Percentiles rank a stretch among this genome's conserved stretches.
phyloP scores from a whole-genome alignment of 2,797 vertebrate species.

The Tenualosa thibaudeaui region DNA sequence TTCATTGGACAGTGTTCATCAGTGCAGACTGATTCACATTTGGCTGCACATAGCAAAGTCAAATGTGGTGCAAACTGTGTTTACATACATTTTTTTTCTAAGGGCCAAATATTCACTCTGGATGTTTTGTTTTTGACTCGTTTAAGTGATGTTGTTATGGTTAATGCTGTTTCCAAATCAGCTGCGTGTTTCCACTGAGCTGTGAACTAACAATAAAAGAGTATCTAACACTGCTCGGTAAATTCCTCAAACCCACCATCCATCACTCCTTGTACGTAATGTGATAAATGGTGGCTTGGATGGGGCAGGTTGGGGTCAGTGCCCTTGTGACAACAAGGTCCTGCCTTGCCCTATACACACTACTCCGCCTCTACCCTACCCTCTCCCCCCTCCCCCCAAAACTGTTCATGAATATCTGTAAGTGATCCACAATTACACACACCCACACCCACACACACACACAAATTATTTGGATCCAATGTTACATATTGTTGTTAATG shows the following conservation, averaged over 20 bases:
- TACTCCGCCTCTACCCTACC: neutral
- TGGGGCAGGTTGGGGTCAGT: neutral
- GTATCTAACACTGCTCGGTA: neutral
- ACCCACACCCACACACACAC: neutral
- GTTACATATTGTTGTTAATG: neutral
- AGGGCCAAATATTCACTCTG: neutral
- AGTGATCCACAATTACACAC: neutral
- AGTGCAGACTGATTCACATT: neutral
- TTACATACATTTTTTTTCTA: neutral
- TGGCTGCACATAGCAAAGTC: neutral
- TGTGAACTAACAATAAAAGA: neutral
- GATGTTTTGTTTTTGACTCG: neutral
- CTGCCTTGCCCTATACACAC: neutral
- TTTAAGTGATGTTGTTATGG: neutral
- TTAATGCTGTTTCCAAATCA: conserved; percentile 10
- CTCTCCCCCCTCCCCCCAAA: neutral
- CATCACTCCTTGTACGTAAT: neutral
- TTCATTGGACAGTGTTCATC: neutral
- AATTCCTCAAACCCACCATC: conserved; percentile 10
- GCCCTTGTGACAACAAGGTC: conserved; percentile 21
- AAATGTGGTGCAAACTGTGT: neutral
- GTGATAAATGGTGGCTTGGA: conserved; percentile 17
- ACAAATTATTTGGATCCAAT: neutral
- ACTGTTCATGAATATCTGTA: neutral
- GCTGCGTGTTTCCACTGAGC: neutral